Conservation (phyloP, 2,888 invertebrate genomes). For the Germaria angustata region DNA sequence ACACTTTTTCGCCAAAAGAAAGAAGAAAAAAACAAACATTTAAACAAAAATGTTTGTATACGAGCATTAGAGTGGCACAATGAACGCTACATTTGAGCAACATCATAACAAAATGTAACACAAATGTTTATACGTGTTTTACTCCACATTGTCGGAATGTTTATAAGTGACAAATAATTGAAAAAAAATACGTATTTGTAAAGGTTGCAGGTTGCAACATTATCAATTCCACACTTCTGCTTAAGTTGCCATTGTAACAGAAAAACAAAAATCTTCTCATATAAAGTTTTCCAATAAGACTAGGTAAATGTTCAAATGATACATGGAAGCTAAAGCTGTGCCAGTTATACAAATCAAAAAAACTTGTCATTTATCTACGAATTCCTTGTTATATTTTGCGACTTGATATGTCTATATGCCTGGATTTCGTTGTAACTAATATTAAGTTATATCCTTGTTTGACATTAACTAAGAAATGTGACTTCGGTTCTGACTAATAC, state of each 20-base stretch:
- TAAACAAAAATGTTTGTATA: background rate
- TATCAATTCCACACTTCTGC: constrained; percentile 3
- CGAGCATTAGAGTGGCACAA: background rate
- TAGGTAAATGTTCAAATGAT: no score
- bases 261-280: background rate
- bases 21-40: background rate
- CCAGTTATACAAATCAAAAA: no score
- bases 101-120: background rate
- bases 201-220: constrained; percentile 16
- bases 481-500: no score
- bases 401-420: no score
- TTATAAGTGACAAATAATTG: background rate
- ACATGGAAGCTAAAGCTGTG: no score
- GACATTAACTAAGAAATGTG: no score
- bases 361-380: no score
- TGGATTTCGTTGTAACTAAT: no score
- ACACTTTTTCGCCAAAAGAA: background rate
- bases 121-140: background rate
- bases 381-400: no score
- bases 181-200: background rate
- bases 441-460: no score
- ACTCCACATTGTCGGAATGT: background rate
- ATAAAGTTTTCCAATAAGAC: background rate
- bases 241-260: background rate
- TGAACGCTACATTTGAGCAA: background rate